Base-by-base conservation (phyloP, 2,113 vertebrate genomes). In the Trogon surrucura region DNA sequence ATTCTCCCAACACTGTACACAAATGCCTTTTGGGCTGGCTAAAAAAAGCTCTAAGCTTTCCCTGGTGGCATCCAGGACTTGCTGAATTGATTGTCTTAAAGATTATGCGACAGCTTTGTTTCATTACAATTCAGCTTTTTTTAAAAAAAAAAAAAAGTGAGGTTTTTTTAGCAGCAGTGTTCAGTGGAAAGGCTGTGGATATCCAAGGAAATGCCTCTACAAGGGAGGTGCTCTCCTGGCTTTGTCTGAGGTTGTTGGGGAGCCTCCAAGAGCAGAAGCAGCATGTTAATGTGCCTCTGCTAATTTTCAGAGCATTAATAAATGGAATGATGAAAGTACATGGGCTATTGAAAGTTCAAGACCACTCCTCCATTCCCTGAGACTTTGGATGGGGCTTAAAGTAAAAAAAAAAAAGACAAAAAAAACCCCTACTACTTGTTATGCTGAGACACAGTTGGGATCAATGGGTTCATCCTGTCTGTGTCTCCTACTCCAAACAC, bases 181-280 rank as follows among this genome's bases (percentile, higher is more conserved):
- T 41, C 41, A 11, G 11, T 41, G 41, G 41, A 41, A 41, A 41
- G 41, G 41, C 41, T 41, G 41, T 32, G 45, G 36, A 1, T 47
- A 17, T 8, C 22, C 15, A 3, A 9, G 0, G 17, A 36, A 41
- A 34, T 16, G 30, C 65, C 36, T 20, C 13, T 23, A 27, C 8
- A 15, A 17, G 30, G 21, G 11, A 16, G 32, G 4, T 0, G 0
- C 21, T 51, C 21, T 30, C 7, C 44, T 30, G 2, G 27, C 56
- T 44, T 11, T 23, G 0, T 11, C 16, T 38, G 13, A 41, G n/a
- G 34, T 34, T 51, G 16, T 11, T 9, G 13, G 6, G 14, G 73
- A 58, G 36, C 16, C 16, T 21, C 41, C 44, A 16, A 3, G 51
- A 36, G 16, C 45, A 64, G 48, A 12, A 91, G 58, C 58, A 62